These are phyloP conservation scores for Selene dorsalis DNA, from an alignment of 2,797 vertebrate genomes.

Conservation along the genomic window DNA sequence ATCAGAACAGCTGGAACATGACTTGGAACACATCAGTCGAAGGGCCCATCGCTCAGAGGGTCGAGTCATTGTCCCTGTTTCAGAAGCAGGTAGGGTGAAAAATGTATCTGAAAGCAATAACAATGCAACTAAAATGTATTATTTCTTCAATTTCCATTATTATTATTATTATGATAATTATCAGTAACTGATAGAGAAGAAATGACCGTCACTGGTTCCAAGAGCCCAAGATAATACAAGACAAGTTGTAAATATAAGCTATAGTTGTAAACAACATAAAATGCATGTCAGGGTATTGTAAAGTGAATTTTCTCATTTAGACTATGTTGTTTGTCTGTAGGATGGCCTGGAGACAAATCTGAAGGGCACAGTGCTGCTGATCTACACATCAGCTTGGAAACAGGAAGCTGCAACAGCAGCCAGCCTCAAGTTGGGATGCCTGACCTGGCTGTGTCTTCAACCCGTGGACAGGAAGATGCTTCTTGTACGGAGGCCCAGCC, in stretches of 20 bases:
- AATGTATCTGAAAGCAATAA: neutral
- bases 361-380: conserved; percentile 6
- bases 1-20: conserved; percentile 17
- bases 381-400: conserved; percentile 27
- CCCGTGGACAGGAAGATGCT: neutral
- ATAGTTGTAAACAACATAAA: neutral
- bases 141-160: neutral
- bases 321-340: conserved; percentile 35
- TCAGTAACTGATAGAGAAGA: neutral
- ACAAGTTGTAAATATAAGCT: too few species aligned
- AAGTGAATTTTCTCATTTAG: neutral
- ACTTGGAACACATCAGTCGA: conserved; percentile 53
- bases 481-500: neutral
- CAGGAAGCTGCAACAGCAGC: neutral
- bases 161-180: neutral
- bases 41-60: conserved; percentile 69
- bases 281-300: neutral
- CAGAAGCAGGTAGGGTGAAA: conserved; percentile 57
- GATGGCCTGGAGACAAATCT: conserved; percentile 18
- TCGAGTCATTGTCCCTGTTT: conserved; percentile 26
- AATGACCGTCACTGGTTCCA: neutral
- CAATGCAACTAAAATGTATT: neutral
- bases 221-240: neutral
- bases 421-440: neutral
- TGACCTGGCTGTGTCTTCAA: conserved; percentile 8